Base-by-base conservation (phyloP, 2,113 vertebrate species). In the Chaenogobius annularis region DNA sequence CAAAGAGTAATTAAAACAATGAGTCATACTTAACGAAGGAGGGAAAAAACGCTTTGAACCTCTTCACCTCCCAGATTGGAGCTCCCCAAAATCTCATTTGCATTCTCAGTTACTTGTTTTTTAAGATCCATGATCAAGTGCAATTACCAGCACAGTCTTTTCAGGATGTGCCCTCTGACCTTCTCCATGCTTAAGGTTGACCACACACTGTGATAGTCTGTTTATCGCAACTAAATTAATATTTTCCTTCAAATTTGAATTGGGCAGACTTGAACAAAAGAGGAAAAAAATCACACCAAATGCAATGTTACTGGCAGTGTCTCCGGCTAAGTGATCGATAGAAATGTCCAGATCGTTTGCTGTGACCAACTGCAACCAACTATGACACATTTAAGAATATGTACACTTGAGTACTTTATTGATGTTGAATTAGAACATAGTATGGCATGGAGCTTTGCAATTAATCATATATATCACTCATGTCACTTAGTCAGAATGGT, bases 1-100 rank as follows among this genome's bases (percentile, higher is more conserved):
- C 78, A 35, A 78, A 86, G 74, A 87, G 88, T 91, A 87, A 91
- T 93, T 92, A 92, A 90, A 90, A 90, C 88, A 90, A 90, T 88
- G 79, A 90, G 85, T 88, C 86, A 75, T 77, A 83, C 74, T 86
- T 90, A 92, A 92, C 91, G 88, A 91, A 88, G 90, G 77, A 13
- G 81, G 87, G 85, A 88, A 86, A 76, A 88, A 85, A 86, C 26
- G 54, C 87, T 91, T 87, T 91, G 88, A 92, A 92, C 84, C 83
- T 87, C 80, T 88, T 87, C 81, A 87, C 84, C 83, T 89, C 75
- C 77, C 72, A 84, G 76, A 88, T 78, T 78, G 81, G 76, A 87
- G 82, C 66, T 68, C 47, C 82, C 37, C 71, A 44, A 80, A 87
- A 81, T 84, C 78, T 81, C 63, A 91, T 92, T 87, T 84, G 85